Conservation (phyloP, 2,113 vertebrate species). For the Hymenochirus boettgeri region DNA sequence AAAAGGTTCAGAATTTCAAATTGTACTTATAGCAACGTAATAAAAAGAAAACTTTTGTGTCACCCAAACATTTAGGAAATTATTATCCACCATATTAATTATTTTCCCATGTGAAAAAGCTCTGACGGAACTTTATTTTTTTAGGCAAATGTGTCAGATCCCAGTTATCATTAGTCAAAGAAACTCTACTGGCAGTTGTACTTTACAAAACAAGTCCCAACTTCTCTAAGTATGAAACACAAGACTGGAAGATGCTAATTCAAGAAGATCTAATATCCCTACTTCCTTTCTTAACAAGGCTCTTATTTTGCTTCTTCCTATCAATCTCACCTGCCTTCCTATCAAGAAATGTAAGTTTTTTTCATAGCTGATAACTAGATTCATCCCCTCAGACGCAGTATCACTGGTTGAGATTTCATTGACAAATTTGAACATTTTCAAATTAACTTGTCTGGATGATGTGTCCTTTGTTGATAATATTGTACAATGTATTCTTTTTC, state of each 20-base stretch:
- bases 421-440: too few relatives aligned
- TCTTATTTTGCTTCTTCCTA: constrained; percentile 6
- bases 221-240: not conserved
- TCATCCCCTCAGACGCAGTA: not conserved
- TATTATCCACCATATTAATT: too few relatives aligned
- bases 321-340: constrained; percentile 1
- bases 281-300: not conserved
- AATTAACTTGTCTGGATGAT: too few relatives aligned
- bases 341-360: constrained; percentile 12
- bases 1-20: not conserved
- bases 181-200: constrained; percentile 4
- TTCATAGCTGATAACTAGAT: not conserved
- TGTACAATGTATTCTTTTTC: not conserved
- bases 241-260: constrained; percentile 11
- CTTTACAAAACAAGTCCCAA: not conserved
- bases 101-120: too few relatives aligned
- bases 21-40: too few relatives aligned
- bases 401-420: too few relatives aligned
- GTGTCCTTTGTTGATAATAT: too few relatives aligned
- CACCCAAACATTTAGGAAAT: too few relatives aligned
- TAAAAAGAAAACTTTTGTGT: not conserved
- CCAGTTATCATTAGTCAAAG: not conserved
- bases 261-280: not conserved
- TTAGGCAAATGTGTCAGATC: constrained; percentile 2
- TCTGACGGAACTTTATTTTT: not conserved